Evolutionary conservation across 2,113 vertebrate species (phyloP).

Genomic region (Oncorhynchus keta): DNA sequence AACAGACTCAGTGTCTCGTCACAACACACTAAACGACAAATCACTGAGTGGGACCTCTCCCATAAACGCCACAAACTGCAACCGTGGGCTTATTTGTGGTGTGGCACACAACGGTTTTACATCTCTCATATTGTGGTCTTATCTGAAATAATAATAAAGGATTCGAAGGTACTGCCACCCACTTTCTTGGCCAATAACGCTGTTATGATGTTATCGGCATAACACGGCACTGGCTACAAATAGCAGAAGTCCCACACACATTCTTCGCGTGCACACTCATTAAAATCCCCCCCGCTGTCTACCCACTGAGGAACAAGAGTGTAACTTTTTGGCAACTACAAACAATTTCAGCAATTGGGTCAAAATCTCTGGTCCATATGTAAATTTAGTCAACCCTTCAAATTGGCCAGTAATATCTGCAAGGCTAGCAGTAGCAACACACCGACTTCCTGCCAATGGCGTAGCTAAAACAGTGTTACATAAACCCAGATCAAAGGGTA

Average conservation of each 20-base stretch:
- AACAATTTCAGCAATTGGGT: neutral
- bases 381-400: neutral
- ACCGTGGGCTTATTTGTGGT: neutral
- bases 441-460: neutral
- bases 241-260: neutral
- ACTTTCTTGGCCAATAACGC: neutral
- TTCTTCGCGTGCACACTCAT: neutral
- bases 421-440: neutral
- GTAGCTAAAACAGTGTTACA: constrained; percentile 5
- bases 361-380: neutral
- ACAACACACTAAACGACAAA: neutral
- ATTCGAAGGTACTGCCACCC: neutral
- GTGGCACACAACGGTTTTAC: neutral
- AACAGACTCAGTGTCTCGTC: neutral
- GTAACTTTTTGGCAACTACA: neutral
- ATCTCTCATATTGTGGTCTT: neutral
- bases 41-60: neutral
- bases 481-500: neutral
- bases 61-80: neutral
- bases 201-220: neutral
- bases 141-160: neutral
- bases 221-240: neutral
- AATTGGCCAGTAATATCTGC: neutral
- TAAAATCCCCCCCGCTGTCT: neutral
- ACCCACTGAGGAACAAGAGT: neutral